Evolutionary conservation across 2,113 vertebrate genomes (phyloP), one percentile per base, ranked within the genome.

Genomic region (Trematomus loennbergii): DNA sequence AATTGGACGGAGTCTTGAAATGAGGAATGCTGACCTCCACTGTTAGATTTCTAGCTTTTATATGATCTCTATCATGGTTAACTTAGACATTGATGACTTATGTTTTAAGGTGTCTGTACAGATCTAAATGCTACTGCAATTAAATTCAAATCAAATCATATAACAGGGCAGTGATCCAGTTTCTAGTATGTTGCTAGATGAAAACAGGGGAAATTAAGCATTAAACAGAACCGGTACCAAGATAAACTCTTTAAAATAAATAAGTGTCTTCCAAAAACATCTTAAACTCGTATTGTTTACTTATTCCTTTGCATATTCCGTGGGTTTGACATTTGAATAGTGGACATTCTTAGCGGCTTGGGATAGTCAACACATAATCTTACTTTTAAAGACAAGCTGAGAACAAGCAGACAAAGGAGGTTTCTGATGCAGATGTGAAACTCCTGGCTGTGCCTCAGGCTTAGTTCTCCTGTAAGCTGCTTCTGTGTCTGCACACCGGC

Each of bases 381-480:
- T 17, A 48, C 36, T 36, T 60, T 61, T 12, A 2, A 29, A 62
- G 25, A 63, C 43, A 43, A 20, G 29, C 15, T 68, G 15, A 22
- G 33, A 12, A 40, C 12, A 46, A 58, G 18, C 50, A 67, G 55
- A 57, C 25, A 29, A 60, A 68, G 29, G n/a, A 66, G 4, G 1
- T 76, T 43, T 78, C n/a, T 54, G 20, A 54, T 46, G 40, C 50
- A 20, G 22, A 59, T 13, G 2, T 3, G 49, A 16, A 62, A 61
- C 64, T 72, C 20, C 18, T 54, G 43, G 29, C 57, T 63, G 10
- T 50, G 68, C 66, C 60, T 29, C 15, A 22, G 63, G 58, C 52
- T 45, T 16, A 43, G 69, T 70, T 69, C 62, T 55, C 22, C 58
- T 82, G 49, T 53, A 55, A 78, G 69, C 76, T 48, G 54, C 20